Conservation (phyloP, 1,140 invertebrate genomes). For the Proales similis region DNA sequence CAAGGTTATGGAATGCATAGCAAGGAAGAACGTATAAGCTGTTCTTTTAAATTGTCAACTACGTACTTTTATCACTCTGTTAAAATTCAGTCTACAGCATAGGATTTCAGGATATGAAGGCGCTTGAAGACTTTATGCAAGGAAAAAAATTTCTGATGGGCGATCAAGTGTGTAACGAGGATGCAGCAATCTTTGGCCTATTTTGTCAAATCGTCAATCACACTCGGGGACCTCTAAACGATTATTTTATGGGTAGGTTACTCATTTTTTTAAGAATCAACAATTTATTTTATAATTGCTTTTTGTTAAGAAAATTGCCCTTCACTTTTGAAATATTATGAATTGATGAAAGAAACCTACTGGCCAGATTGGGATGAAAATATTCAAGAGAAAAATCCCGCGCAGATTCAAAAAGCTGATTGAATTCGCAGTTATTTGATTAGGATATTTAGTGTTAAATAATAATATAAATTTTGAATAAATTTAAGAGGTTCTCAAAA, state of each 20-base stretch:
- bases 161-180: constrained; percentile 15
- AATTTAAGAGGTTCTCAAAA: no score
- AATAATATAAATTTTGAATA: no score
- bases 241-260: constrained; percentile 1
- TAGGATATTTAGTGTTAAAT: no score
- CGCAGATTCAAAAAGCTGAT: no score
- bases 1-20: constrained; percentile 29
- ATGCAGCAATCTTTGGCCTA: constrained; percentile 9
- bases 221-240: constrained; percentile 3
- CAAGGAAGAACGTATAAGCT: constrained; percentile 21
- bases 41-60: no score
- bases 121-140: constrained; percentile 12
- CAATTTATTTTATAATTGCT: not conserved
- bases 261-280: not conserved
- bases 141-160: constrained; percentile 26
- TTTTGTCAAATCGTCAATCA: constrained; percentile 6
- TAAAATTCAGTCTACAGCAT: constrained; percentile 29
- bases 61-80: no score
- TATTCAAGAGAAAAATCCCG: no score
- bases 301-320: not conserved
- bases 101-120: constrained; percentile 31
- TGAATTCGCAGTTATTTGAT: no score
- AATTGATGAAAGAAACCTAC: not conserved
- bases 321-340: not conserved
- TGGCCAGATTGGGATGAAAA: not conserved